Conservation (phyloP, 2,888 invertebrate species). For the Malthinus seriepunctatus region DNA sequence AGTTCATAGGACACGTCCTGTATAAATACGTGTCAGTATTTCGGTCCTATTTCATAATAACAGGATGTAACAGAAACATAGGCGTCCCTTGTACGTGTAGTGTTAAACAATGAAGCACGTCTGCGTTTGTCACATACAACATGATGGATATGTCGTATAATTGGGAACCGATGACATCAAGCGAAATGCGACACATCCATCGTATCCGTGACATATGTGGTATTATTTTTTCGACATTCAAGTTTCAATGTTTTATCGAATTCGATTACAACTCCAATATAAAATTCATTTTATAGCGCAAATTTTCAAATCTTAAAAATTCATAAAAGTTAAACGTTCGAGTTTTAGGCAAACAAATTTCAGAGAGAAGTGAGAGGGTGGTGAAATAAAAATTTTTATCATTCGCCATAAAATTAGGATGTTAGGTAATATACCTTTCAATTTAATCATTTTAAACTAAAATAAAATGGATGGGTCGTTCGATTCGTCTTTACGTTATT, state of each 20-base stretch:
- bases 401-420: no score
- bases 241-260: slow-evolving; percentile 10
- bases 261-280: slow-evolving; percentile 2
- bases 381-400: no score
- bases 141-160: slow-evolving; percentile 41
- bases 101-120: slow-evolving; percentile 37
- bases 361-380: no score
- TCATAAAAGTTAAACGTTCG: neutral
- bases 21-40: slow-evolving; percentile 29
- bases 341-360: no score
- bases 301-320: neutral
- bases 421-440: no score
- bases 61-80: slow-evolving; percentile 31
- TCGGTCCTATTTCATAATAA: slow-evolving; percentile 30
- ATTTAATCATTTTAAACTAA: no score
- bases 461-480: no score
- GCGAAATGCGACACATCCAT: slow-evolving; percentile 16
- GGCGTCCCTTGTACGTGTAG: slow-evolving; percentile 29
- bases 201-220: slow-evolving; percentile 22
- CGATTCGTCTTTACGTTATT: no score
- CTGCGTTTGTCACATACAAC: slow-evolving; percentile 39
- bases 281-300: neutral
- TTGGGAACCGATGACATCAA: slow-evolving; percentile 36
- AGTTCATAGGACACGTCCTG: slow-evolving; percentile 24
- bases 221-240: slow-evolving; percentile 18